These are phyloP conservation scores for Muscicapa adusta DNA, from an alignment of 2,113 vertebrate species.

Conservation along the genomic window DNA sequence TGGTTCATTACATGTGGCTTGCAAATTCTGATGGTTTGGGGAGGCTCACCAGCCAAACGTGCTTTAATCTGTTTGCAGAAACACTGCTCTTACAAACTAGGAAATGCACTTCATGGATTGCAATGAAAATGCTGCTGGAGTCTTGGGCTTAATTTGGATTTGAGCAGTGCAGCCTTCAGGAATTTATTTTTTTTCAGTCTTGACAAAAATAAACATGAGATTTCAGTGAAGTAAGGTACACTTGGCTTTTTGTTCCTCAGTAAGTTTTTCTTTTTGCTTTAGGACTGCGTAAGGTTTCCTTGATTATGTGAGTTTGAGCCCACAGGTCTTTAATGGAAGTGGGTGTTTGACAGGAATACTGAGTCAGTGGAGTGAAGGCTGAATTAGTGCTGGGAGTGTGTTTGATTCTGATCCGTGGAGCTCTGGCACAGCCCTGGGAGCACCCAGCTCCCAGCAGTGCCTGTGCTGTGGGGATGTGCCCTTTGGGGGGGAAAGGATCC, in stretches of 20 bases:
- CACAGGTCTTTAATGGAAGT: slow-evolving; percentile 30
- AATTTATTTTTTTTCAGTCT: slow-evolving; percentile 37
- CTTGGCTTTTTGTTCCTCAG: slow-evolving; percentile 71
- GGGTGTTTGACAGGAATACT: slow-evolving; percentile 50
- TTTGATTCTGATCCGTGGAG: neutral
- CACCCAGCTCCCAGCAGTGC: neutral
- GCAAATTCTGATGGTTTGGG: slow-evolving; percentile 53
- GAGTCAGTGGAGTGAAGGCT: slow-evolving; percentile 25
- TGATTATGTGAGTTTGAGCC: slow-evolving; percentile 64
- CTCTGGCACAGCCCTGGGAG: neutral
- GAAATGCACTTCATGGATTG: slow-evolving; percentile 52
- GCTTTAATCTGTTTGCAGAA: slow-evolving; percentile 60
- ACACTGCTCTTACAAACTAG: slow-evolving; percentile 55
- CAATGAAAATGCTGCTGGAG: slow-evolving; percentile 61
- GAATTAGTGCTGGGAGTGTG: slow-evolving; percentile 51
- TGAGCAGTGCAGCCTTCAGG: slow-evolving; percentile 67
- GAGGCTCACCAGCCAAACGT: slow-evolving; percentile 57
- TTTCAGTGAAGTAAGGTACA: slow-evolving; percentile 74
- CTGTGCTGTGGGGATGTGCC: neutral
- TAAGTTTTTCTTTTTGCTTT: slow-evolving; percentile 66
- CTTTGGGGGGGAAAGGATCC: neutral
- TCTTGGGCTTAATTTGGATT: slow-evolving; percentile 66
- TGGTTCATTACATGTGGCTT: slow-evolving; percentile 45
- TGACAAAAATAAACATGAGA: slow-evolving; percentile 73
- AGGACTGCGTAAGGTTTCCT: slow-evolving; percentile 71